Percentiles rank a stretch among this genome's conserved stretches.
Evolutionary conservation across 2,888 invertebrate genomes (phyloP).

Genomic region (Aelia acuminata): DNA sequence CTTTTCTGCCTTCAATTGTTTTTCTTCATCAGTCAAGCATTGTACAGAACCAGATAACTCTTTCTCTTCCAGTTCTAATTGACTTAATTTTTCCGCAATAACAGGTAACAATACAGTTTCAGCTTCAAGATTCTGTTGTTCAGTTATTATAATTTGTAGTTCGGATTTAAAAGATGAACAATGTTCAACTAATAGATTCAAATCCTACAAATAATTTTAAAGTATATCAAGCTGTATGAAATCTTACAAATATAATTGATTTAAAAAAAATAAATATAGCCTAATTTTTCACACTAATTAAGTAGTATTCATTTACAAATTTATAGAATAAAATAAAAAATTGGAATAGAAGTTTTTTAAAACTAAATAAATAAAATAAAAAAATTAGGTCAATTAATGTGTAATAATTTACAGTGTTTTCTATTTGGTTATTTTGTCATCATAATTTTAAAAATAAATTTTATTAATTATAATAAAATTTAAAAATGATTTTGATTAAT

Average conservation of each 20-base stretch:
- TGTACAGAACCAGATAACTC: slow-evolving; percentile 13
- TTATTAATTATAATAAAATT: neutral
- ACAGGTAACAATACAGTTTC: neutral
- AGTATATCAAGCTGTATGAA: too few species aligned
- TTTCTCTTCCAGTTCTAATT: slow-evolving; percentile 3
- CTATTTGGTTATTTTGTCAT: too few species aligned
- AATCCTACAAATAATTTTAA: neutral
- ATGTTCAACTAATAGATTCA: slow-evolving; percentile 1
- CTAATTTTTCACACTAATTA: too few species aligned
- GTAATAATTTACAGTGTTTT: neutral
- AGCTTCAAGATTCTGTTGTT: slow-evolving; percentile 40
- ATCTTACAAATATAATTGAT: too few species aligned
- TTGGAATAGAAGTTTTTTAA: too few species aligned
- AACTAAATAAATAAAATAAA: too few species aligned
- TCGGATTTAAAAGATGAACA: slow-evolving; percentile 26
- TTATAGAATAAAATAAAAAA: too few species aligned
- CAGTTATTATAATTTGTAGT: neutral
- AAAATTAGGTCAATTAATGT: neutral
- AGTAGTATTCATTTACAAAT: too few species aligned
- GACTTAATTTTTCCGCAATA: slow-evolving; percentile 15
- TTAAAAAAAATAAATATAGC: too few species aligned
- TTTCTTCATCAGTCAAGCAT: neutral
- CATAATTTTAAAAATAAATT: neutral
- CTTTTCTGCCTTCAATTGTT: slow-evolving; percentile 14
- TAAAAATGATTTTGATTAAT: neutral